Conservation (phyloP, 2,888 invertebrate species). For the Saturnia japonica region DNA sequence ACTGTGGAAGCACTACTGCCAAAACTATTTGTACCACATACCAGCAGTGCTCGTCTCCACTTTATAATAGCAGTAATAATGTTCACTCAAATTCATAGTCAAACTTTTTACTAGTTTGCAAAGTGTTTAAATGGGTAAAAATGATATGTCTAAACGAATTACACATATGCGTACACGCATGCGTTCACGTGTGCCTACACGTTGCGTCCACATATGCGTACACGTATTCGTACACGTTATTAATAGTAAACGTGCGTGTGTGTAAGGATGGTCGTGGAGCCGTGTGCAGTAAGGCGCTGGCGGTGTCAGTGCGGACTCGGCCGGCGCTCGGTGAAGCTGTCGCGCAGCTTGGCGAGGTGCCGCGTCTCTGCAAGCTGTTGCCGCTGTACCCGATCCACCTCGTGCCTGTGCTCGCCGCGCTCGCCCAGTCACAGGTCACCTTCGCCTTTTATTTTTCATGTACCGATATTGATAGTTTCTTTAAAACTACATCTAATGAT, state of each 20-base stretch:
- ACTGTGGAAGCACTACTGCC: no score
- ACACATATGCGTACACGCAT: no score
- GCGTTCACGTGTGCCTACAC: no score
- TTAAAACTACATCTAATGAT: no score
- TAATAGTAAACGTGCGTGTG: not conserved
- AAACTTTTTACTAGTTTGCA: no score
- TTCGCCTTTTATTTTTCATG: not conserved
- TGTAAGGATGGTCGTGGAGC: conserved; percentile 87
- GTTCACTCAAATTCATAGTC: no score
- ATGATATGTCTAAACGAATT: no score
- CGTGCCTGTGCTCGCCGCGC: conserved; percentile 92
- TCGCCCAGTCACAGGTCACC: conserved; percentile 90
- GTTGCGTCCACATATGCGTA: not conserved
- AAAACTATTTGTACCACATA: no score
- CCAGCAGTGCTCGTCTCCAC: no score
- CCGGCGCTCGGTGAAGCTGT: conserved; percentile 93
- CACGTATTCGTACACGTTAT: not conserved
- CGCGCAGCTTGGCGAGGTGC: conserved; percentile 94
- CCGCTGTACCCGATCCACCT: conserved; percentile 88
- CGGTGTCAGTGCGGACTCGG: conserved; percentile 92
- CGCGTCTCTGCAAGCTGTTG: conserved; percentile 89
- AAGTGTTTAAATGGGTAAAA: no score
- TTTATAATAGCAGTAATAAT: no score
- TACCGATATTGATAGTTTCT: not conserved
- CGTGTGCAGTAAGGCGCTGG: conserved; percentile 91